Conservation (phyloP, 2,888 invertebrate species). For the Saturnia japonica region DNA sequence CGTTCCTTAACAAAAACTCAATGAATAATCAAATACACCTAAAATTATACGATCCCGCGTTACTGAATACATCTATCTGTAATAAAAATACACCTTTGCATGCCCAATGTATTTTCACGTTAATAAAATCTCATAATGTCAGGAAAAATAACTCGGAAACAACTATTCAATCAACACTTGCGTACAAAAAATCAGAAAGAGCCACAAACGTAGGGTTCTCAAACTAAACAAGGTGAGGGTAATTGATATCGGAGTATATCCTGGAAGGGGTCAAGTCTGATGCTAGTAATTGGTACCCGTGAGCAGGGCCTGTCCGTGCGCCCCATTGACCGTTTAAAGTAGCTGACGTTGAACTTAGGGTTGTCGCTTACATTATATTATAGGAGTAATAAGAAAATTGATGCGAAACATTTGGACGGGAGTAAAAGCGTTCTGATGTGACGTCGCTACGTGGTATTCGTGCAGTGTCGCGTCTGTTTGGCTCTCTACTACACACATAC, state of each 20-base stretch:
- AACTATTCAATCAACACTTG: conserved; percentile 57
- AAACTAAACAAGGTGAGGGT: conserved; percentile 44
- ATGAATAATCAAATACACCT: no score
- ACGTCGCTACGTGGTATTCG: no score
- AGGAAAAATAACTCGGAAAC: conserved; percentile 40
- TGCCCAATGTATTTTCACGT: conserved; percentile 38
- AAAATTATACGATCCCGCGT: no score
- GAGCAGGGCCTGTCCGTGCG: conserved; percentile 46
- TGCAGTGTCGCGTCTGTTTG: no score
- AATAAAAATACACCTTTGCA: not conserved
- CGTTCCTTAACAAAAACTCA: no score
- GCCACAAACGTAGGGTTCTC: conserved; percentile 39
- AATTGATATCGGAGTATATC: conserved; percentile 54
- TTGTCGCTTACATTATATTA: conserved; percentile 19
- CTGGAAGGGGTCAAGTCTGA: conserved; percentile 50
- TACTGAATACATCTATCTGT: not conserved
- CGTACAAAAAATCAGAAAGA: conserved; percentile 38
- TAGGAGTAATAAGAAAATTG: not conserved
- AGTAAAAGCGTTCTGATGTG: no score
- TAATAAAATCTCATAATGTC: conserved; percentile 40
- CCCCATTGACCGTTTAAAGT: conserved; percentile 51
- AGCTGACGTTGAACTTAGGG: conserved; percentile 31
- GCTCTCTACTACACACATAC: no score
- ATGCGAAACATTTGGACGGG: no score
- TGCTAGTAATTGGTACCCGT: conserved; percentile 55